Base-by-base conservation (phyloP, 2,113 vertebrate species). In the Lagenorhynchus albirostris region DNA sequence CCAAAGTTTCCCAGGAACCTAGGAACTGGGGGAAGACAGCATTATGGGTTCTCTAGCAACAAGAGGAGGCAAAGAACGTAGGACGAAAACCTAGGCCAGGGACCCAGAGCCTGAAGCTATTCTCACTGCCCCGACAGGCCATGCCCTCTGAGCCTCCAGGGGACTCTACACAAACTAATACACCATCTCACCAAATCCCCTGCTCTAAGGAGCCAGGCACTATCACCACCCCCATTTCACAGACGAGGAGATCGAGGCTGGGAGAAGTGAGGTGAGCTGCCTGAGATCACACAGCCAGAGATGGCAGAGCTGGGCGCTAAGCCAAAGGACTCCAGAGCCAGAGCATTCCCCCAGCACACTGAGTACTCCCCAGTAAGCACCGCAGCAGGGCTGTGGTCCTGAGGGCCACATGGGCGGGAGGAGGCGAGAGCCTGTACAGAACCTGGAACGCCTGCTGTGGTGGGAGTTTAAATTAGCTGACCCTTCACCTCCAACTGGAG, bases 341-440 rank as follows among this genome's bases (percentile, higher is more conserved):
- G 68, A 47, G 29, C 14, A 44, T 15, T 6, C 25, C 62, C 31
- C 20, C 63, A 81, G 10, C 1, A 5, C 44, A 47, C 6, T 41
- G 25, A 68, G 36, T 0, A 1, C 76, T 55, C 20, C 82, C 55
- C 11, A 53, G 38, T 26, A 50, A 91, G 33, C 68, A 63, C 60
- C 0, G 0, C 82, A 26, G 23, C 26, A 3, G n/a, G 5, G 18
- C 14, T 38, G 25, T 15, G 1, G 41, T 29, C 70, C 33, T 2
- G 0, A 71, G 36, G 18, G 62, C 31, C 2, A n/a, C 38, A n/a
- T 1, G 10, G 84, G 50, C 50, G 31, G 29, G 21, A 50, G 11
- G 18, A 73, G 21, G 60, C 14, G 10, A 71, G 63, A 50, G 17
- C 38, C 6, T 31, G 3, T 29, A 83, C 36, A 41, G 21, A 73